These are phyloP conservation scores for Sebastes jordani DNA, from an alignment of 2,797 vertebrate genomes.

Conservation along the genomic window DNA sequence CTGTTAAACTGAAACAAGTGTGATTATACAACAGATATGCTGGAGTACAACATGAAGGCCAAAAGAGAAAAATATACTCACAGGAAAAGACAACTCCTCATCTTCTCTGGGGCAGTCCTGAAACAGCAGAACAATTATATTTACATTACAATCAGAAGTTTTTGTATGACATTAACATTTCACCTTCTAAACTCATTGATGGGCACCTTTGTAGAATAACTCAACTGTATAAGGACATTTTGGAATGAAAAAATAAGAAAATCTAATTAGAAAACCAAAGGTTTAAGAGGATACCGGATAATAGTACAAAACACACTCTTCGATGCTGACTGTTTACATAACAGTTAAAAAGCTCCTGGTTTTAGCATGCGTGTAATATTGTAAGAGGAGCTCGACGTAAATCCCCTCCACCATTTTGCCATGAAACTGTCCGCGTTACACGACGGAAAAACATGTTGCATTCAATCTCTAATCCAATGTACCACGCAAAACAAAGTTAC, in stretches of 20 bases:
- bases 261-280: background rate
- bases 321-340: background rate
- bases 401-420: rapidly evolving
- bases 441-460: background rate
- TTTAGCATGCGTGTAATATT: too few species aligned
- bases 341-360: background rate
- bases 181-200: background rate
- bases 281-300: background rate
- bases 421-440: too few species aligned
- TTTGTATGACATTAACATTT: background rate
- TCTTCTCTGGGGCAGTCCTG: background rate
- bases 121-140: background rate
- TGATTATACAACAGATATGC: background rate
- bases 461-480: background rate
- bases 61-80: background rate
- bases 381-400: rapidly evolving
- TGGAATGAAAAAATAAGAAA: background rate
- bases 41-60: background rate
- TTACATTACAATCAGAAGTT: background rate
- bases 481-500: background rate
- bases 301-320: background rate
- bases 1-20: background rate
- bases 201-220: background rate
- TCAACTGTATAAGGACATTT: background rate
- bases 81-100: rapidly evolving